Percentiles rank a stretch among this genome's conserved stretches.
phyloP scores from a whole-genome alignment of 2,113 vertebrate species.

The Ahaetulla prasina region DNA sequence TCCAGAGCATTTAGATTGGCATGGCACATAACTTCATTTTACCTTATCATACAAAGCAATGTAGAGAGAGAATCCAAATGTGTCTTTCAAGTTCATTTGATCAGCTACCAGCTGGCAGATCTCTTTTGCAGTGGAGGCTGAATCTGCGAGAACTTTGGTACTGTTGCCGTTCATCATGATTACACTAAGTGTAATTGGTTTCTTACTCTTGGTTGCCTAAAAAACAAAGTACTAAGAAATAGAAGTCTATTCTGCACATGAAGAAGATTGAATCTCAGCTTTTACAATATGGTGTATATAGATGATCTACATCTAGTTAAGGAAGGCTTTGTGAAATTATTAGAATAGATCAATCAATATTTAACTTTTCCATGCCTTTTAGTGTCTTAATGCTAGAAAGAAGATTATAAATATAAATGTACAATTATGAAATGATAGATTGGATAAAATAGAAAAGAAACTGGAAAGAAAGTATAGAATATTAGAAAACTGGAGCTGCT shows the following conservation, averaged over 20 bases:
- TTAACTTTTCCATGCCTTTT: background rate
- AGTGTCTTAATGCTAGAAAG: background rate
- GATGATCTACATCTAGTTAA: background rate
- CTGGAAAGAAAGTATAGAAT: too few species aligned
- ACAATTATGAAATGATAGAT: too few species aligned
- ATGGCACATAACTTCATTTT: background rate
- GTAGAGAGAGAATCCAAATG: slow-evolving; percentile 91
- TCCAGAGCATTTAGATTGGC: background rate
- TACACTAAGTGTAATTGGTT: slow-evolving; percentile 78
- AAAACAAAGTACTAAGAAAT: slow-evolving; percentile 27
- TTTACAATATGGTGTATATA: background rate
- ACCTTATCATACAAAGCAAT: slow-evolving; percentile 92
- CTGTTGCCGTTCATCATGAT: slow-evolving; percentile 79
- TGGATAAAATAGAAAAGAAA: too few species aligned
- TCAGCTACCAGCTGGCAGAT: slow-evolving; percentile 79
- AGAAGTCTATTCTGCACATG: background rate
- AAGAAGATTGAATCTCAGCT: background rate
- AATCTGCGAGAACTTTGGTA: slow-evolving; percentile 81
- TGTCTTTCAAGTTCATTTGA: slow-evolving; percentile 78
- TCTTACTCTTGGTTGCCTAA: slow-evolving; percentile 90
- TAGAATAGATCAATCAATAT: background rate
- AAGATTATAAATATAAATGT: too few species aligned
- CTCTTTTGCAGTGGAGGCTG: slow-evolving; percentile 86
- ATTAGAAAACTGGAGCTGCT: too few species aligned
- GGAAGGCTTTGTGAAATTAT: background rate